Base-by-base conservation (phyloP, 2,797 vertebrate species). In the Hipposideros larvatus region DNA sequence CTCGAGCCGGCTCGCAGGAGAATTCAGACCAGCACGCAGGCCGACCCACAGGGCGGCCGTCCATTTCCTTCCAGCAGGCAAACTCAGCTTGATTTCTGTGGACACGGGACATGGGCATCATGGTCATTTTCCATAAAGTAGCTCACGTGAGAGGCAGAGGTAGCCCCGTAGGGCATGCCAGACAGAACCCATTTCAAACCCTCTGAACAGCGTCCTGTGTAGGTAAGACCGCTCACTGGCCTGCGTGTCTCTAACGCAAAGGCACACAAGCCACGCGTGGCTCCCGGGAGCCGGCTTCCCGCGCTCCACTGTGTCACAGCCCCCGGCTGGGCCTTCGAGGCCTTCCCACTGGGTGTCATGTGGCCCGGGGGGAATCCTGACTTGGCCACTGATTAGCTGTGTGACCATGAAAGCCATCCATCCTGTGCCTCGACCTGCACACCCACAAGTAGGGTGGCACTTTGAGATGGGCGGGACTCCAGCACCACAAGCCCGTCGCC, bases 71-170 rank as follows among this genome's bases (percentile, higher is more conserved):
- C 41, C 1, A 0, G 63, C 34, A 46, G 37, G 37, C 37, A 22
- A 53, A 7, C 9, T 1, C 9, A 2, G 0, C 77, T 43, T 2
- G 6, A 0, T 10, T 19, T 65, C 59, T 10, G 1, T 0, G 10
- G 37, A 43, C 21, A 7, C 0, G 4, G 19, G 0, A 2, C 21
- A 0, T 2, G 21, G 6, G 16, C 8, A 3, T 51, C 10, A 18
- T 5, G 3, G 63, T 37, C 34, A 19, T 51, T 55, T 87, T 68
- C 88, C 7, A 71, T 8, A 2, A 16, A 65, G 18, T 0, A 8
- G 14, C 18, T 2, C 55, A 31, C 24, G 1, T 9, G 26, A 41
- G 6, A 16, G 61, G 43, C 0, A 0, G 59, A 7, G 55, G 5
- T 2, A 15, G 1, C 14, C 41, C 13, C 11, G 11, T 59, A 28